Base-by-base conservation (phyloP, 2,797 vertebrate genomes). In the Babyrousa celebensis region DNA sequence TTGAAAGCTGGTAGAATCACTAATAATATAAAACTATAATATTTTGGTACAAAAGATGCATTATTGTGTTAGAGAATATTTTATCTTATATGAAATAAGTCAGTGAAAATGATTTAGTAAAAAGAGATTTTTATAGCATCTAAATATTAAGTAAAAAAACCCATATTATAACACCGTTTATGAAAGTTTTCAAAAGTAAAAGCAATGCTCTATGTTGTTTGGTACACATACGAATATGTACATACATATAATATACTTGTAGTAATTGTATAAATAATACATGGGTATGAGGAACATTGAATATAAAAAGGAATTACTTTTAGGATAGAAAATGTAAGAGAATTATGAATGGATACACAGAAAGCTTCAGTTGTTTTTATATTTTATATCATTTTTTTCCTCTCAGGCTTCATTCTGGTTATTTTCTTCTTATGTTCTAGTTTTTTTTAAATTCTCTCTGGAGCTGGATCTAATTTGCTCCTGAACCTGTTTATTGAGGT, bases 21-120 rank as follows among this genome's bases (percentile, higher is more conserved):
- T 70, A 75, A 63, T 65, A 86, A 58, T 65, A 71, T 32, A 58
- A 90, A 93, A 87, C 54, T 78, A 68, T 60, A 79, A 67, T 1
- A 67, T 84, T 86, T 93, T 87, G n/a, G 52, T 87, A 17, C 20
- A 67, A 78, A 89, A 65, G 16, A n/a, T 15, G 27, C 21, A 68
- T 68, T 85, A 87, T 60, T 87, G 48, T 87, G 48, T 65, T 27
- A 80, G 60, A 70, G 17, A 89, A 86, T 48, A 70, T 52, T 68
- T 94, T 83, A 16, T 7, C 16, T 6, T 90, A 27, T 12, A 27
- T 90, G 23, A 79, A 93, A 72, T 82, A 74, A 60, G n/a, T 84
- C 25, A 93, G 27, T 79, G 58, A 74, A 86, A 87, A 54, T 87
- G 52, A 77, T 65, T 89, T 71, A 27, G 18, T 82, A 93, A 95